Evolutionary conservation across 2,888 invertebrate species (phyloP).

Genomic region (Osmoderma eremita): DNA sequence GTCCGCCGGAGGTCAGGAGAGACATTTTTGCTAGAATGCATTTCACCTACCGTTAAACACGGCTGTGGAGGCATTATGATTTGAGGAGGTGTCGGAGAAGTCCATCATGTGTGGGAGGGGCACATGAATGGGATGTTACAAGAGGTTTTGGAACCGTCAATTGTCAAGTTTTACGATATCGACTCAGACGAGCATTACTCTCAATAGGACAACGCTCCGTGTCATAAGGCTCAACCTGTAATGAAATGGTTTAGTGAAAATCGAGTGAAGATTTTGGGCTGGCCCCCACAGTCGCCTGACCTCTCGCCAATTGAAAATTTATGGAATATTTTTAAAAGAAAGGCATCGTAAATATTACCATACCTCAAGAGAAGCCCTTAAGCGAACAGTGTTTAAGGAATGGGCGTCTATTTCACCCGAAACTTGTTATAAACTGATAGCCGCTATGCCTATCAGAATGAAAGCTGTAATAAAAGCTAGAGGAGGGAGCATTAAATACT

Average conservation of each 20-base stretch:
- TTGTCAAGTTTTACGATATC: neutral
- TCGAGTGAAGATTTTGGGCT: neutral
- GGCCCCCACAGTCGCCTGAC: neutral
- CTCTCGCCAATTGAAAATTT: neutral
- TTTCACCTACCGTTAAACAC: conserved; percentile 2
- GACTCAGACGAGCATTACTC: neutral
- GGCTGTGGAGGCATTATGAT: conserved; percentile 17
- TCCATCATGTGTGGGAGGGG: conserved; percentile 15
- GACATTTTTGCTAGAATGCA: neutral
- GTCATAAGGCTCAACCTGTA: conserved; percentile 7
- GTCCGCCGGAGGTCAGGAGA: neutral
- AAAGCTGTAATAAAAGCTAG: too few species aligned
- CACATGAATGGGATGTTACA: conserved; percentile 13
- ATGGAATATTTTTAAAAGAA: neutral
- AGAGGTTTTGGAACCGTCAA: neutral
- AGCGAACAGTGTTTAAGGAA: too few species aligned
- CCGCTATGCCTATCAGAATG: too few species aligned
- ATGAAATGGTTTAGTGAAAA: too few species aligned
- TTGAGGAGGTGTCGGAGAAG: conserved; percentile 14
- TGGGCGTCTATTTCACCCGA: too few species aligned
- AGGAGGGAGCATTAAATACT: too few species aligned
- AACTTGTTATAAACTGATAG: too few species aligned
- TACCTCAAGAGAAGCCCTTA: too few species aligned
- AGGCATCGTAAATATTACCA: neutral
- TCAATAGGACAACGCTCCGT: conserved; percentile 17